phyloP scores from a whole-genome alignment of 2,113 vertebrate genomes.

The Zootoca vivipara region DNA sequence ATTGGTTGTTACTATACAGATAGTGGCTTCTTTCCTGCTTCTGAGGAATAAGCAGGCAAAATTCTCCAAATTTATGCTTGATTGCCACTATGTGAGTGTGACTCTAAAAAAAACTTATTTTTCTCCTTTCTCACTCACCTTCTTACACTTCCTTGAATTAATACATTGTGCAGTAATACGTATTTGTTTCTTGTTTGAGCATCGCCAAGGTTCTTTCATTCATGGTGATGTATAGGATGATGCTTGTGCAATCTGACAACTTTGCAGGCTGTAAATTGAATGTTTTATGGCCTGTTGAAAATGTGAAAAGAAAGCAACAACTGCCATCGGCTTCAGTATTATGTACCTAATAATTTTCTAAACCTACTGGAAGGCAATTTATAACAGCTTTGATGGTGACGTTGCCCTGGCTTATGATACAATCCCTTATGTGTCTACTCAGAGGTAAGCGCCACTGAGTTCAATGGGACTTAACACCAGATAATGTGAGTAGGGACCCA shows the following conservation, averaged over 20 bases:
- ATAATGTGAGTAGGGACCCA: no score
- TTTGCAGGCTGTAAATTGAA: conserved; percentile 50
- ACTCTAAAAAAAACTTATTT: conserved; percentile 10
- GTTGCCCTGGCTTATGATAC: no score
- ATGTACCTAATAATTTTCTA: conserved; percentile 39
- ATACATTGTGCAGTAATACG: not conserved
- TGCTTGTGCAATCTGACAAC: conserved; percentile 53
- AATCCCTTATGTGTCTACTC: no score
- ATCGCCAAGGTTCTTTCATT: not conserved
- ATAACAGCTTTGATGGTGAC: not conserved
- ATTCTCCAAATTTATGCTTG: not conserved
- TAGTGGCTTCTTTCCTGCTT: no score
- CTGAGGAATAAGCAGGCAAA: not conserved
- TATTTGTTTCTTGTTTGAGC: conserved; percentile 45
- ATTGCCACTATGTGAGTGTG: not conserved
- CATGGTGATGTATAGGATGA: conserved; percentile 42
- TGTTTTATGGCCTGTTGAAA: conserved; percentile 53
- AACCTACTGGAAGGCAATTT: conserved; percentile 5
- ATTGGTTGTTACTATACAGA: not conserved
- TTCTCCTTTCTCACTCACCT: fast-evolving
- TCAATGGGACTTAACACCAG: no score
- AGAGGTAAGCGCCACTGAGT: no score
- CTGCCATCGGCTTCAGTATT: conserved; percentile 48
- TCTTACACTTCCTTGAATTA: not conserved
- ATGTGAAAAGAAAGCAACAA: conserved; percentile 52